Evolutionary conservation across 2,888 invertebrate genomes (phyloP).

Genomic region (Protodeltote pygarga): DNA sequence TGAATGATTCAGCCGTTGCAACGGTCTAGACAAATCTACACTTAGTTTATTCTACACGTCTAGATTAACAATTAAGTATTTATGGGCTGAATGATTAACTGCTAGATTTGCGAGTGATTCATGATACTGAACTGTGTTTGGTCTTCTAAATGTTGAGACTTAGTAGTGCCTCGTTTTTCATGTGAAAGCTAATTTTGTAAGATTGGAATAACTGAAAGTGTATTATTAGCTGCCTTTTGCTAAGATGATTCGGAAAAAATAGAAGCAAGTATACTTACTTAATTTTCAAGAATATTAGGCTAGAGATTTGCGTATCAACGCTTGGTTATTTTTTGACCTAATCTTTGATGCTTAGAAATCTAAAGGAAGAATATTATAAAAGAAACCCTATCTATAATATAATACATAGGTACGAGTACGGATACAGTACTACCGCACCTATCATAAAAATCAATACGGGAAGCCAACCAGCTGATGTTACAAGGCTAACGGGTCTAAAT

Average conservation of each 20-base stretch:
- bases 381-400: slow-evolving; percentile 5
- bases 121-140: slow-evolving; percentile 27
- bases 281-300: too few species aligned
- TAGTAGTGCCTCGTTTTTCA: slow-evolving; percentile 40
- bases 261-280: too few species aligned
- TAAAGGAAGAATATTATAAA: too few species aligned
- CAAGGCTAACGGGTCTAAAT: slow-evolving; percentile 44
- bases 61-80: slow-evolving; percentile 53
- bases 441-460: slow-evolving; percentile 48
- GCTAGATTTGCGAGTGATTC: slow-evolving; percentile 44
- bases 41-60: slow-evolving; percentile 47
- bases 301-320: too few species aligned
- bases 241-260: not conserved
- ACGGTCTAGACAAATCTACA: slow-evolving; percentile 41
- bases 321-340: too few species aligned
- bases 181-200: slow-evolving; percentile 17
- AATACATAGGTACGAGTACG: slow-evolving; percentile 2
- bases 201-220: slow-evolving; percentile 18
- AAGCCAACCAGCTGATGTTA: slow-evolving; percentile 47
- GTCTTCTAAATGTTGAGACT: slow-evolving; percentile 32
- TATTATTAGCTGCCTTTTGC: slow-evolving; percentile 13
- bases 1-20: slow-evolving; percentile 39
- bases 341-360: too few species aligned
- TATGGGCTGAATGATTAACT: slow-evolving; percentile 41
- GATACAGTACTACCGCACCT: slow-evolving; percentile 29